Base-by-base conservation (phyloP, 2,888 invertebrate species). In the Parochlus steinenii region DNA sequence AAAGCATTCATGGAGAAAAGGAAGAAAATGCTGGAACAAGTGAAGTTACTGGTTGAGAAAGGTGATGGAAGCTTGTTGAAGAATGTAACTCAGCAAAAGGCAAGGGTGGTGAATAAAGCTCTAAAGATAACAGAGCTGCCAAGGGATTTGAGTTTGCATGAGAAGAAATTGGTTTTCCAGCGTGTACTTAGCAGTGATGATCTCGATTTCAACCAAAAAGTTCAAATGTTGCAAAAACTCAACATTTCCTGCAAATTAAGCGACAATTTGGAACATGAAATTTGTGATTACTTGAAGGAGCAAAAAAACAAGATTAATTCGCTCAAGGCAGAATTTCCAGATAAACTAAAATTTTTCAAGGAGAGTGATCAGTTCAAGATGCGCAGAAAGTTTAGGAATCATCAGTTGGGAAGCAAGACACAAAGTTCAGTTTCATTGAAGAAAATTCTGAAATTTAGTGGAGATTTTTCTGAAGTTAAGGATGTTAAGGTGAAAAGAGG, bases 21-120 rank as follows among this genome's bases (percentile, higher is more conserved):
- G 3, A 48, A 50, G 23, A 46, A 51, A 28, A 30, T 53, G 5
- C 40, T 51, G 41, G 40, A 45, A 28, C 31, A 54, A 20, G 47
- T 57, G 28, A 47, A 49, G 16, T 47, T 44, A 32, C 35, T 49
- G 12, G 41, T 41, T 3, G 43, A 46, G 7, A 37, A 37, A 44
- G 16, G 42, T 41, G 28, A 31, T 6, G 28, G 37, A 14, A 7
- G n/a, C 15, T 36, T 10, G 29, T 36, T 11, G 17, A 36, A n/a
- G 18, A 30, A 29, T 6, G 7, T 36, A 3, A 24, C 29, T 6
- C 15, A 30, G 15, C 23, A 36, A 20, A 36, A 23, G 17, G 24
- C n/a, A 6, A 20, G 4, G n/a, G 36, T 20, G 11, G 28, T 35
- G 10, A 27, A 27, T 31, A 19, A 33, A 29, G 12, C 29, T 6